A percentile compares a stretch with the other conserved stretches of the same genome.
phyloP scores from a whole-genome alignment of 2,888 invertebrate genomes.

The Melikaiella ostensackeni region DNA sequence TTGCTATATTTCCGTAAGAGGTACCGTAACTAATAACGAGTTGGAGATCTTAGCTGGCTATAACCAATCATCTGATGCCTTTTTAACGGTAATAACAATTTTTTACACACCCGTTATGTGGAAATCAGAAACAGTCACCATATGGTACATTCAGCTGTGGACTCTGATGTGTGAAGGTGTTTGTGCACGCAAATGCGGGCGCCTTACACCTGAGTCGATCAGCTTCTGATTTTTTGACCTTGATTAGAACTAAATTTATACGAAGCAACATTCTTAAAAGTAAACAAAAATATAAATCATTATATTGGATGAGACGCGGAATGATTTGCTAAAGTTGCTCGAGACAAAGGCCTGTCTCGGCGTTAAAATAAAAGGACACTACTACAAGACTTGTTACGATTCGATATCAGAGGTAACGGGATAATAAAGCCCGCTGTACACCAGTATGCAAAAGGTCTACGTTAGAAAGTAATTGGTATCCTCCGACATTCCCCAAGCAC shows the following conservation, averaged over 20 bases:
- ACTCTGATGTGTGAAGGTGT: not conserved
- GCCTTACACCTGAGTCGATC: not conserved
- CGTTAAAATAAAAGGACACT: conserved; percentile 6
- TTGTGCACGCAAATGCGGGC: not conserved
- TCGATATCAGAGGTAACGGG: conserved; percentile 27
- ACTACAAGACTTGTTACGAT: conserved; percentile 2
- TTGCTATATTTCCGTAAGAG: not conserved
- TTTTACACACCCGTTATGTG: conserved; percentile 45
- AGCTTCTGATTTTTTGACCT: not conserved
- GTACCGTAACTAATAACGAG: not conserved
- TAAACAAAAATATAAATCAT: not conserved
- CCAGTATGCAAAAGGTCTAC: conserved; percentile 19
- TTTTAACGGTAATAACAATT: not conserved
- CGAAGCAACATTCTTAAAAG: not conserved
- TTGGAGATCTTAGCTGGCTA: not conserved
- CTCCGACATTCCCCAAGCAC: conserved; percentile 25
- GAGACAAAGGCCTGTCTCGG: conserved; percentile 26
- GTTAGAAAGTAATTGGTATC: conserved; percentile 34
- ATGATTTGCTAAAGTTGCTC: conserved; percentile 42
- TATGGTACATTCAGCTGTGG: conserved; percentile 49
- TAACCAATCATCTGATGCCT: not conserved
- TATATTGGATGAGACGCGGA: conserved; percentile 18
- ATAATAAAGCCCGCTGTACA: conserved; percentile 9
- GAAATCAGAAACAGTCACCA: conserved; percentile 52
- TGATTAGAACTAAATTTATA: conserved; percentile 7